phyloP scores from a whole-genome alignment of 2,888 invertebrate genomes.

The Pseudococcus longispinus region DNA sequence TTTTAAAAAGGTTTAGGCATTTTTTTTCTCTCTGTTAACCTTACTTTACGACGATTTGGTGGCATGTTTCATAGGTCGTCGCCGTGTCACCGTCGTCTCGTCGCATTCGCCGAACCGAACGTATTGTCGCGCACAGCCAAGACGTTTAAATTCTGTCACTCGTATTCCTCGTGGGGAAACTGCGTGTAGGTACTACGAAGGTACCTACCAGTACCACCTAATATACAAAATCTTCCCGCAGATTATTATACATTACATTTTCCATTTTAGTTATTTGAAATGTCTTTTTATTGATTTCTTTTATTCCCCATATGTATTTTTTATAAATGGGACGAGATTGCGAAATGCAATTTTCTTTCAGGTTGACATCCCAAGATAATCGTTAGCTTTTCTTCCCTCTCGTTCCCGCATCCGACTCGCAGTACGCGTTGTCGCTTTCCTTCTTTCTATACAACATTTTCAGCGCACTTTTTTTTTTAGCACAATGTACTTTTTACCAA shows the following conservation, averaged over 20 bases:
- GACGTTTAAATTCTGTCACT: conserved; percentile 48
- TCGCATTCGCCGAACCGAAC: not conserved
- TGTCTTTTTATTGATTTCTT: conserved; percentile 57
- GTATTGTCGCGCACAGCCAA: not conserved
- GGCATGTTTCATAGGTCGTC: not conserved
- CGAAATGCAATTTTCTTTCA: conserved; percentile 56
- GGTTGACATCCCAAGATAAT: conserved; percentile 56
- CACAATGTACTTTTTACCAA: conserved; percentile 7
- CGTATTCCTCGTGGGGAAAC: conserved; percentile 47
- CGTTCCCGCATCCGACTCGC: not conserved
- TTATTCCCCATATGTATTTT: conserved; percentile 55
- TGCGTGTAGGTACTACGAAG: not conserved
- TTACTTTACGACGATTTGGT: not conserved
- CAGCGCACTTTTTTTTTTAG: not conserved
- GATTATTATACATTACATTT: conserved; percentile 57
- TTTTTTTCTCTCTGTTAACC: not conserved
- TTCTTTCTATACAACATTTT: not conserved
- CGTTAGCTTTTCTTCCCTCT: conserved; percentile 40
- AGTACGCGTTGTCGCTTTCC: not conserved
- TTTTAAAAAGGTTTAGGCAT: conserved; percentile 45
- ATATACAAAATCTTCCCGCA: conserved; percentile 46
- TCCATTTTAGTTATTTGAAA: conserved; percentile 57
- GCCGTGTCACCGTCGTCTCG: not conserved
- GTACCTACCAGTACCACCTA: not conserved
- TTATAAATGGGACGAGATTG: conserved; percentile 56